phyloP scores from a whole-genome alignment of 2,888 invertebrate species.

The Scaptomyza flava region DNA sequence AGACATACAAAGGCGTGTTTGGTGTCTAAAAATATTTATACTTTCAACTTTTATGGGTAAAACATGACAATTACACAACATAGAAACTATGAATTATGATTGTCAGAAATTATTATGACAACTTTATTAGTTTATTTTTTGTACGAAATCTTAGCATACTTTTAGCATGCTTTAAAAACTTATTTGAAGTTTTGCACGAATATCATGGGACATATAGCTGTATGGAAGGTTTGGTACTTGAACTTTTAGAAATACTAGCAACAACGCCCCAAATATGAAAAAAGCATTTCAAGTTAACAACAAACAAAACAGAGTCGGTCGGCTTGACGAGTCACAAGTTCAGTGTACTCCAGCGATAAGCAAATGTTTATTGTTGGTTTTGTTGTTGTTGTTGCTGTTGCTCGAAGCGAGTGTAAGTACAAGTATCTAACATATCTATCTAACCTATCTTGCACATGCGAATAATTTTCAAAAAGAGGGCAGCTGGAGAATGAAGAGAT shows the following conservation, averaged over 20 bases:
- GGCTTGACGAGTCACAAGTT: slow-evolving; percentile 42
- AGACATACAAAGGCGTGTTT: slow-evolving; percentile 22
- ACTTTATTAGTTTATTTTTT: background rate
- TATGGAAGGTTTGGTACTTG: slow-evolving; percentile 41
- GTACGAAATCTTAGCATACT: slow-evolving; percentile 51
- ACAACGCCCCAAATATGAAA: slow-evolving; percentile 68
- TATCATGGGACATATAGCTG: background rate
- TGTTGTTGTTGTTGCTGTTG: slow-evolving; percentile 1
- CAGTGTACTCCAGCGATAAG: slow-evolving; percentile 70
- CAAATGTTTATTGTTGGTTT: slow-evolving; percentile 19
- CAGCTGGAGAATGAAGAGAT: background rate
- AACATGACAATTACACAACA: slow-evolving; percentile 1
- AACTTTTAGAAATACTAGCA: slow-evolving; percentile 50
- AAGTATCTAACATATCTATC: slow-evolving; percentile 21
- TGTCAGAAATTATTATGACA: background rate
- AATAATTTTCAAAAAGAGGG: slow-evolving; percentile 32
- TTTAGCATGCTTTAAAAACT: slow-evolving; percentile 40
- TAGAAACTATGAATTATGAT: background rate
- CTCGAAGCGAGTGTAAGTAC: slow-evolving; percentile 19
- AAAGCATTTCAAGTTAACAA: slow-evolving; percentile 13
- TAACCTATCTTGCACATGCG: slow-evolving; percentile 17
- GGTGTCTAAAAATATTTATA: slow-evolving; percentile 50
- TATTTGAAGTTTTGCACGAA: background rate
- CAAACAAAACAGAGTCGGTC: background rate
- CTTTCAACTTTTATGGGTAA: background rate